phyloP scores from a whole-genome alignment of 2,797 vertebrate species.

The Coendou prehensilis region DNA sequence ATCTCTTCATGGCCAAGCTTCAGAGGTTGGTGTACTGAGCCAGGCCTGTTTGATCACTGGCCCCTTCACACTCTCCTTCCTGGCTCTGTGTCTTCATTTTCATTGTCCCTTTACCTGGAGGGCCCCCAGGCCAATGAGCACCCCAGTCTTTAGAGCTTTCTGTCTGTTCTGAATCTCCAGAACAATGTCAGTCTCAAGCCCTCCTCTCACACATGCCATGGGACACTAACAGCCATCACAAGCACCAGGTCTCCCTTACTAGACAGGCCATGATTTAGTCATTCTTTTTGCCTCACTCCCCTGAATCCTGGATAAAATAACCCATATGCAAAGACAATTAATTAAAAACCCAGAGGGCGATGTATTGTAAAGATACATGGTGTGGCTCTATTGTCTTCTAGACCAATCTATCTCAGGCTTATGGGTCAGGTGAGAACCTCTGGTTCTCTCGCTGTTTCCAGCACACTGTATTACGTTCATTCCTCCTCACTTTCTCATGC shows the following conservation, averaged over 20 bases:
- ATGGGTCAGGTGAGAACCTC: background rate
- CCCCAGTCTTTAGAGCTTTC: background rate
- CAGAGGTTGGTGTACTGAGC: too few species aligned
- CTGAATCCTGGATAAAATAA: background rate
- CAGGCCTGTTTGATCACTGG: background rate
- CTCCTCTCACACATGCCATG: too few species aligned
- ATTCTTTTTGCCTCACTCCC: background rate
- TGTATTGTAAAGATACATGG: too few species aligned
- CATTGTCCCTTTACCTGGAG: background rate
- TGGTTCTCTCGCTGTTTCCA: background rate
- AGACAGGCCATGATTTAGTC: background rate
- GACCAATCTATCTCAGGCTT: background rate
- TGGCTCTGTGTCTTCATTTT: background rate
- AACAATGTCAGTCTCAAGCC: too few species aligned
- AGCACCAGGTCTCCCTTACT: background rate
- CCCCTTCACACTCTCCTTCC: background rate
- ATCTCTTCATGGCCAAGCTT: background rate
- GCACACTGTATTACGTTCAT: rapidly evolving
- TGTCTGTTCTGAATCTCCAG: background rate
- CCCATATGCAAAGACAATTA: background rate
- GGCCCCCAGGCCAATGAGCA: background rate
- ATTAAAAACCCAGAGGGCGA: background rate
- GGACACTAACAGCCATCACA: too few species aligned
- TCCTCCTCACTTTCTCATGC: background rate
- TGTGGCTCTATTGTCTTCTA: background rate